Evolutionary conservation across 2,888 invertebrate genomes (phyloP).

Genomic region (Prenolepis imparis): DNA sequence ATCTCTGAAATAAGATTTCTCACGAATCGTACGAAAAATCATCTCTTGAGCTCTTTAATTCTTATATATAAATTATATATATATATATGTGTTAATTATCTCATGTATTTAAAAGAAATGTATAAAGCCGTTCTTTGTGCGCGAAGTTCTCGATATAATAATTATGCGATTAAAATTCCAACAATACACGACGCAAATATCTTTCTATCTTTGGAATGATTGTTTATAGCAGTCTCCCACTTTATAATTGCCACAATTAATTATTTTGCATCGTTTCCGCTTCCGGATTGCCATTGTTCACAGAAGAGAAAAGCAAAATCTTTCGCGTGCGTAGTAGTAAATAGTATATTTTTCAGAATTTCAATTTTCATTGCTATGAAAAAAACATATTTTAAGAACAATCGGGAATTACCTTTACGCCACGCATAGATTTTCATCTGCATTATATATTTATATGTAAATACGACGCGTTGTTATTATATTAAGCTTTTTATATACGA

Average conservation of each 20-base stretch:
- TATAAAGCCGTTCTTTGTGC: neutral
- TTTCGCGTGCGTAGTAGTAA: neutral
- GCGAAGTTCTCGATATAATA: neutral
- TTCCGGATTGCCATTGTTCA: slow-evolving; percentile 38
- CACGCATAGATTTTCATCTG: neutral
- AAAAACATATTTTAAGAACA: slow-evolving; percentile 10
- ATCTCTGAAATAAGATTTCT: slow-evolving; percentile 23
- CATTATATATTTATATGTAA: neutral
- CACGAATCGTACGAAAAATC: neutral
- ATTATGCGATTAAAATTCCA: slow-evolving; percentile 24
- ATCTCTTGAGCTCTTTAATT: neutral
- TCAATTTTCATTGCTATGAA: slow-evolving; percentile 15
- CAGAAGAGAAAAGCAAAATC: slow-evolving; percentile 27
- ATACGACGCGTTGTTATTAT: neutral
- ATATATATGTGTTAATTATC: neutral
- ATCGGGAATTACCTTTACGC: slow-evolving; percentile 13
- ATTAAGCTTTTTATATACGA: neutral
- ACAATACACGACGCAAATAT: neutral
- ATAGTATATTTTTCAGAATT: neutral
- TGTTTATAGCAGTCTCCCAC: neutral
- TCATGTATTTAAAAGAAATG: neutral
- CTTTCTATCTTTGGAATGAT: slow-evolving; percentile 11
- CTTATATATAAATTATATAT: neutral
- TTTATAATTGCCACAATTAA: neutral
- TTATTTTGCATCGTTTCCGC: neutral